Conservation (phyloP, 2,797 vertebrate genomes). For the Oophaga sylvatica region DNA sequence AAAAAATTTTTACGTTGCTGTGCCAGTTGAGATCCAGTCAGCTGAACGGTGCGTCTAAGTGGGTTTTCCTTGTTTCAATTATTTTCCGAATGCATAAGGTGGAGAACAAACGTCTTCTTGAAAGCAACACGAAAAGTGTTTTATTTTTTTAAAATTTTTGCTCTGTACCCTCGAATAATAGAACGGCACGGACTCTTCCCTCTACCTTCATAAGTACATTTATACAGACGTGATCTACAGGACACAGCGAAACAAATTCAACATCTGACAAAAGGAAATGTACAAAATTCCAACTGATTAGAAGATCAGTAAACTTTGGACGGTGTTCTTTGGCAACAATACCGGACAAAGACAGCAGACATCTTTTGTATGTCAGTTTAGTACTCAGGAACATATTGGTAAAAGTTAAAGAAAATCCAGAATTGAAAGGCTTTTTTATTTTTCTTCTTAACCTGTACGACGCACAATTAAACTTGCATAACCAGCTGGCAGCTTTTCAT, state of each 20-base stretch:
- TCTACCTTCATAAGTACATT: neutral
- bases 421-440: neutral
- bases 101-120: neutral
- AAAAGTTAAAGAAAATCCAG: slow-evolving; percentile 2
- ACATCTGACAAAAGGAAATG: slow-evolving; percentile 2
- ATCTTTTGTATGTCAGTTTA: slow-evolving; percentile 18
- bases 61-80: neutral
- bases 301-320: slow-evolving; percentile 22
- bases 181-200: neutral
- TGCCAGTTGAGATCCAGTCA: too few relatives aligned
- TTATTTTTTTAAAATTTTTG: neutral
- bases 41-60: neutral
- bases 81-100: neutral
- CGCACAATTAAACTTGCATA: slow-evolving; percentile 42
- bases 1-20: too few relatives aligned
- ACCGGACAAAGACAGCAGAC: neutral
- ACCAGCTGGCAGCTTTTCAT: slow-evolving; percentile 44
- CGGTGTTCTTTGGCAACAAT: slow-evolving; percentile 1
- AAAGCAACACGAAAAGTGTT: neutral
- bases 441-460: slow-evolving; percentile 36
- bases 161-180: neutral
- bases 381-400: neutral
- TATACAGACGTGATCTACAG: slow-evolving; percentile 11
- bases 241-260: slow-evolving; percentile 9
- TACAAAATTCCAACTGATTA: slow-evolving; percentile 18